A percentile compares a stretch with the other conserved stretches of the same genome.
Evolutionary conservation across 2,888 invertebrate genomes (phyloP).

Genomic region (Tineola bisselliella): DNA sequence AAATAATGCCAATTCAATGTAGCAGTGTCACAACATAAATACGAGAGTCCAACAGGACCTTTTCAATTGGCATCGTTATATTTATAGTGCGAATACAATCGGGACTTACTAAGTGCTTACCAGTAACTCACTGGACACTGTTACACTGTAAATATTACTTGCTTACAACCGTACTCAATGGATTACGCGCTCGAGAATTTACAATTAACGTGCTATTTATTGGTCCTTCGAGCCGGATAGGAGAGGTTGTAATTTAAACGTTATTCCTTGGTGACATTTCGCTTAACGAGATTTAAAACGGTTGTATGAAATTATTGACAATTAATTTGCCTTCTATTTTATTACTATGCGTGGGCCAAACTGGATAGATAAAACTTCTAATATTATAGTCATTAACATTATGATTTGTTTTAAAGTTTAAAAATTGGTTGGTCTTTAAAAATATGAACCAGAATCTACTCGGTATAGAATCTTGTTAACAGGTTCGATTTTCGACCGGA

Average conservation of each 20-base stretch:
- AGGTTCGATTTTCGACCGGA: neutral
- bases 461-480: neutral
- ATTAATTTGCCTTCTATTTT: neutral
- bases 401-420: too few relatives aligned
- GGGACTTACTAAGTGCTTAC: slow-evolving; percentile 21
- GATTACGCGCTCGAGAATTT: slow-evolving; percentile 16
- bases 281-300: slow-evolving; percentile 6
- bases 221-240: slow-evolving; percentile 11
- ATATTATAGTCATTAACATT: too few relatives aligned
- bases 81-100: slow-evolving; percentile 20
- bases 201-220: slow-evolving; percentile 16
- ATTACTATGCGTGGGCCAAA: neutral
- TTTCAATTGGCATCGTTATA: slow-evolving; percentile 25
- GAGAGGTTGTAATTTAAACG: neutral
- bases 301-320: slow-evolving; percentile 1
- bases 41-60: slow-evolving; percentile 13
- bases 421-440: too few relatives aligned
- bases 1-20: neutral
- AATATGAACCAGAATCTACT: neutral
- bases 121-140: slow-evolving; percentile 18
- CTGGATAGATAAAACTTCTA: neutral
- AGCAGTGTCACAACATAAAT: neutral
- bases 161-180: slow-evolving; percentile 17
- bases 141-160: slow-evolving; percentile 16
- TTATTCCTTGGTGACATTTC: slow-evolving; percentile 10